Base-by-base conservation (phyloP, 2,113 vertebrate genomes). In the Hiodon alosoides region DNA sequence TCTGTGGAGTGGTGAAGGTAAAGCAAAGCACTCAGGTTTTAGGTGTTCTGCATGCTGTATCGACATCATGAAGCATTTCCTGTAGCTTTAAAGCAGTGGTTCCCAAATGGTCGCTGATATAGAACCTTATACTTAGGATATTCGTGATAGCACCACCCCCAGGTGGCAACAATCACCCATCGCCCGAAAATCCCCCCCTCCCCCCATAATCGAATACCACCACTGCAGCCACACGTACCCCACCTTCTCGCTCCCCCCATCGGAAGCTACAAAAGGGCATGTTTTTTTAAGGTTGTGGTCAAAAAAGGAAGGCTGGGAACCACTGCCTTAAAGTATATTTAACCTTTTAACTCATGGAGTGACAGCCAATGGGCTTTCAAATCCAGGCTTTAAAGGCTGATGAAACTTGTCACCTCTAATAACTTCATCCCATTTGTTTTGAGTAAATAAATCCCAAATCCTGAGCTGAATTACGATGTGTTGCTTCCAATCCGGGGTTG, bases 381-480 rank as follows among this genome's bases (percentile, higher is more conserved):
- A 67, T 54, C 62, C 65, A 13, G 68, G 55, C 4, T 48, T 59
- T 8, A 59, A 5, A 59, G 31, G n/a, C 58, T 3, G 60, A 47
- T 4, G 55, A 71, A 16, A 55, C 55, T 13, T 14, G 46, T 71
- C 60, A 60, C 50, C 50, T 59, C 55, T 71, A 71, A 71, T 71
- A 57, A 47, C 70, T 71, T 64, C 17, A 7, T 16, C 5, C 11
- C 14, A 17, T 64, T 71, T 17, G 31, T 17, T 57, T 58, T 52
- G 11, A 62, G 47, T 11, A 16, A 60, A 17, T 62, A 14, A 7
- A 61, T 9, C 58, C 59, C 31, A 51, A 60, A 61, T 50, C 46
- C 47, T 5, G 57, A 50, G 50, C 31, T 60, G 58, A 52, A n/a
- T 62, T 9, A 16, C 4, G 6, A 50, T 6, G 52, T 14, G 8